Conservation (phyloP, 2,797 vertebrate genomes). For the Onychomys arenicola region DNA sequence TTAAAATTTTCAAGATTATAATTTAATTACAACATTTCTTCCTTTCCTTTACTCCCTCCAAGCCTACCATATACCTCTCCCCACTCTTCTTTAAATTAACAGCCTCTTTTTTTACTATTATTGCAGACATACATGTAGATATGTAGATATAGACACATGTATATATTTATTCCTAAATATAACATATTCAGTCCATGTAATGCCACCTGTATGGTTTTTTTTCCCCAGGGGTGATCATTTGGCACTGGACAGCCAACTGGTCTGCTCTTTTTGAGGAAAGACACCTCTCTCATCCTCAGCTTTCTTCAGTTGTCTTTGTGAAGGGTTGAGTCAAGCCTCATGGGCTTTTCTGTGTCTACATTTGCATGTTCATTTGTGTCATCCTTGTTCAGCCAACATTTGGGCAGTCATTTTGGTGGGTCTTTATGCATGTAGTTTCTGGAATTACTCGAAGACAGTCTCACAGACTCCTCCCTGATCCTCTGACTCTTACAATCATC, state of each 20-base stretch:
- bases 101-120: not conserved
- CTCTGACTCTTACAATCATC: not conserved
- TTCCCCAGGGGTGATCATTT: not conserved
- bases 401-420: no score
- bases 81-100: not conserved
- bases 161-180: not conserved
- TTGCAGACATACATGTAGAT: not conserved
- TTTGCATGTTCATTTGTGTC: not conserved
- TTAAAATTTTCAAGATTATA: not conserved
- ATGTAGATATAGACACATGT: not conserved
- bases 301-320: not conserved
- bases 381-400: not conserved
- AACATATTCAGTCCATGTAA: not conserved
- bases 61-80: not conserved
- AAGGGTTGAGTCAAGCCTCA: not conserved
- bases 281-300: no score
- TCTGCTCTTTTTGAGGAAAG: no score
- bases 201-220: not conserved
- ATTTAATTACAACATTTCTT: not conserved
- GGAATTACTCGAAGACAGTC: not conserved
- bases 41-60: not conserved
- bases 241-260: no score
- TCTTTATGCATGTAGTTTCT: not conserved
- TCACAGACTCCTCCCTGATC: not conserved
- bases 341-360: not conserved